Evolutionary conservation across 2,113 vertebrate species (phyloP).

Genomic region (Cyprinus carpio): DNA sequence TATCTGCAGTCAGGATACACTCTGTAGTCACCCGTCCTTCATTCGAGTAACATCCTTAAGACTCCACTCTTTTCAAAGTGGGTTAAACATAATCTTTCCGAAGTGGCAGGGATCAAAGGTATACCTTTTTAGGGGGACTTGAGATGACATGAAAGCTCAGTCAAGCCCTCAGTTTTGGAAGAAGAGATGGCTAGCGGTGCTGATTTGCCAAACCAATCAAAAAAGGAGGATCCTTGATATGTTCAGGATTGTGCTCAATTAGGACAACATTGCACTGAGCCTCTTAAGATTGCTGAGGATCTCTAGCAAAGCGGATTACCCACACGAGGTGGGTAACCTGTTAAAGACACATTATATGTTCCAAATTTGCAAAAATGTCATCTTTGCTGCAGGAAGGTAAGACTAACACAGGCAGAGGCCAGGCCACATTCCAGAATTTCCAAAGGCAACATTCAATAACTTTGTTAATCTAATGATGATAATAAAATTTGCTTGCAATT

Average conservation of each 20-base stretch:
- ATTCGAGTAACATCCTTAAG: constrained; percentile 27
- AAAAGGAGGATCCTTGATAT: constrained; percentile 19
- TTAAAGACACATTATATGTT: constrained; percentile 5
- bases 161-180: not conserved
- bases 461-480: too few relatives aligned
- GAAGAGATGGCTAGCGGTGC: not conserved
- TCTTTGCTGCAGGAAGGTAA: not conserved
- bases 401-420: not conserved
- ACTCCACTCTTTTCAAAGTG: constrained; percentile 1
- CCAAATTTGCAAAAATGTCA: not conserved
- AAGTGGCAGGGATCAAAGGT: constrained; percentile 22
- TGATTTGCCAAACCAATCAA: constrained; percentile 31
- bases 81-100: constrained; percentile 7
- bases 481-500: too few relatives aligned
- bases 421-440: too few relatives aligned
- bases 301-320: constrained; percentile 17
- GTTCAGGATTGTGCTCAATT: constrained; percentile 19
- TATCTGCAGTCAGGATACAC: too few relatives aligned
- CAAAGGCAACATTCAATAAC: too few relatives aligned
- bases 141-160: constrained; percentile 24
- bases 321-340: not conserved
- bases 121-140: constrained; percentile 24
- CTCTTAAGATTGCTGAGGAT: constrained; percentile 2
- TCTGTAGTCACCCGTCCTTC: too few relatives aligned
- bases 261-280: constrained; percentile 20